A percentile compares a stretch with the other conserved stretches of the same genome.
phyloP scores from a whole-genome alignment of 2,888 invertebrate species.

The Chelonus formosanus region DNA sequence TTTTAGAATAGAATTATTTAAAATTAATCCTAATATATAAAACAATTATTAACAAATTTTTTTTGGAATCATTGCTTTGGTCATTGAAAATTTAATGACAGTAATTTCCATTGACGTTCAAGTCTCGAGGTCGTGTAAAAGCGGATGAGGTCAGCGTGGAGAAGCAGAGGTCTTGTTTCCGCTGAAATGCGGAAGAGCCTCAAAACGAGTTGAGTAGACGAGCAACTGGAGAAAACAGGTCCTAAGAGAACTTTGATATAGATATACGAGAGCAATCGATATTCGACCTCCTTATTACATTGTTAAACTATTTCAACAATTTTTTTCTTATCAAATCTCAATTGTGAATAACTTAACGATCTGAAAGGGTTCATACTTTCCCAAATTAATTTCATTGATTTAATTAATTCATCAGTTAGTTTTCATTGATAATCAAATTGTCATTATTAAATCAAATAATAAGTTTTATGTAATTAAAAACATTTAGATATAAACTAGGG shows the following conservation, averaged over 20 bases:
- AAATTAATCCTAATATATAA: too few relatives aligned
- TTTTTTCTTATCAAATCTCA: too few relatives aligned
- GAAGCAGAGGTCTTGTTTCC: conserved; percentile 17
- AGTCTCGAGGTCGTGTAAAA: conserved; percentile 11
- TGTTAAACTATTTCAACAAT: background rate
- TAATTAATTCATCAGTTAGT: background rate
- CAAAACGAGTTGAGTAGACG: conserved; percentile 1
- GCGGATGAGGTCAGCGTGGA: conserved; percentile 25
- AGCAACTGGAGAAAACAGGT: conserved; percentile 22
- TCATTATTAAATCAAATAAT: background rate
- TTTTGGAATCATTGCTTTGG: background rate
- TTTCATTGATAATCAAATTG: background rate
- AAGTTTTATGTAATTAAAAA: too few relatives aligned
- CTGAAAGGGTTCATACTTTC: background rate
- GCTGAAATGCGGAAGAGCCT: conserved; percentile 8
- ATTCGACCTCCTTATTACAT: conserved; percentile 44
- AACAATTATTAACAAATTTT: background rate
- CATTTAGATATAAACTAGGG: too few relatives aligned
- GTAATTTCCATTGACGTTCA: conserved; percentile 20
- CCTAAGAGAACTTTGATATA: conserved; percentile 29
- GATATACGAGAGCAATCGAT: conserved; percentile 44
- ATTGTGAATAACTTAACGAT: background rate
- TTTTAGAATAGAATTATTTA: too few relatives aligned
- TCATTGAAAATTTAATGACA: conserved; percentile 19
- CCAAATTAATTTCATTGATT: too few relatives aligned